These are phyloP conservation scores for Rhea pennata DNA, from an alignment of 2,113 vertebrate genomes.

Conservation along the genomic window DNA sequence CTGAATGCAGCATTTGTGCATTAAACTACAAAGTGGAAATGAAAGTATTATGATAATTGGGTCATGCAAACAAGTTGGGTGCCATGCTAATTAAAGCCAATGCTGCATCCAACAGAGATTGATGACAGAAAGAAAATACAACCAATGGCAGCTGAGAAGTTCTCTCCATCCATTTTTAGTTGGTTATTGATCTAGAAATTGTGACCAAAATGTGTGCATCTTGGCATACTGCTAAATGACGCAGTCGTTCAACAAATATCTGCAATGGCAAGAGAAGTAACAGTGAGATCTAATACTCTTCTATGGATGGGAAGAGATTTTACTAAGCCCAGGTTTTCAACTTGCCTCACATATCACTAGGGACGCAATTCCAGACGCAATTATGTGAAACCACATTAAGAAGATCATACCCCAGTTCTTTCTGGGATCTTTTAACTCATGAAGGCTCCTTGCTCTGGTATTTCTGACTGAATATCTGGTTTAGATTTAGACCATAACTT, in stretches of 20 bases:
- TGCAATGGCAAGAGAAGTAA: conserved; percentile 9
- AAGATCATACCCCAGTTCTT: neutral
- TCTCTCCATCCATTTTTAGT: neutral
- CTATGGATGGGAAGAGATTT: neutral
- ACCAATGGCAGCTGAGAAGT: neutral
- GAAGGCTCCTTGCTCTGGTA: neutral
- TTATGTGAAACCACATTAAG: neutral
- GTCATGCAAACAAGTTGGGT: neutral
- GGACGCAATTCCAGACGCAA: neutral
- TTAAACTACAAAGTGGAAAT: neutral
- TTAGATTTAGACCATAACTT: neutral
- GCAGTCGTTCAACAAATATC: neutral
- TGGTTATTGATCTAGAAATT: neutral
- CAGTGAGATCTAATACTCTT: neutral
- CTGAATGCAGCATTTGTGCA: neutral
- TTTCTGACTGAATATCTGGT: neutral
- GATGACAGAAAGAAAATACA: neutral
- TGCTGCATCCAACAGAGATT: neutral
- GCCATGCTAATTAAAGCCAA: neutral
- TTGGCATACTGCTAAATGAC: neutral
- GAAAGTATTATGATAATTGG: neutral
- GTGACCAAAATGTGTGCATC: neutral
- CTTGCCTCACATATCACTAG: neutral
- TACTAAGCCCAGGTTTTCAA: neutral
- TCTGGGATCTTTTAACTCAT: neutral